Evolutionary conservation across 2,888 invertebrate genomes (phyloP), one percentile per base, ranked within the genome.

Genomic region (Perizoma flavofasciatum): DNA sequence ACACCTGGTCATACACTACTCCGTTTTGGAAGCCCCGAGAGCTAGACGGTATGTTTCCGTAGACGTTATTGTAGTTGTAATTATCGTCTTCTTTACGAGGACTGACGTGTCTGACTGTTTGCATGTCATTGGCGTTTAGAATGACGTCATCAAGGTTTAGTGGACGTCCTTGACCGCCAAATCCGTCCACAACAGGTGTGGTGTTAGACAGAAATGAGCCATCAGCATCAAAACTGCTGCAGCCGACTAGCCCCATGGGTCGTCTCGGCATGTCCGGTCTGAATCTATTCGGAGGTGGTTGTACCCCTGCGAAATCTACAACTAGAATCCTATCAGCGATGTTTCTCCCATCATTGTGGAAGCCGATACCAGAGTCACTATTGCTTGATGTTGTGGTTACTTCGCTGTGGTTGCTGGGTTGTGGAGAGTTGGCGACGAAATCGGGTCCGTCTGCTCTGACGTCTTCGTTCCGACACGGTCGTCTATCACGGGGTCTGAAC

Each of bases 361-460:
- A 98, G 0, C 98, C 98, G 63, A 98, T 98, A 0, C 98, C 98
- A 1, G 98, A 98, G 82, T 98, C 98, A 58, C 98, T 98, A 82
- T 98, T 98, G 72, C 97, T 98, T 0, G 97, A 98, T 22, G 97
- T 96, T 0, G 95, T 95, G 0, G 96, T 96, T 6, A 96, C 93
- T 70, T 96, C 96, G 74, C 96, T 96, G 63, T 96, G 95, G 74
- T 95, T 95, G 79, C 97, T 97, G 0, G 97, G 97, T 71, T 97
- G 97, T 0, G 97, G 97, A 0, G 97, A 97, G 73, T 96, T 95
- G 0, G 96, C 95, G 0, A 94, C 86, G 48, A 93, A 88, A 55
- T 93, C 93, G 37, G 92, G 91, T 11, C 88, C 88, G 57, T 93
- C 90, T 41, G 83, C 60, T 37, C 87, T 77, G 0, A 69, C 75